Evolutionary conservation across 2,797 vertebrate species (phyloP), one percentile per base, ranked within the genome.

Genomic region (Masticophis lateralis): DNA sequence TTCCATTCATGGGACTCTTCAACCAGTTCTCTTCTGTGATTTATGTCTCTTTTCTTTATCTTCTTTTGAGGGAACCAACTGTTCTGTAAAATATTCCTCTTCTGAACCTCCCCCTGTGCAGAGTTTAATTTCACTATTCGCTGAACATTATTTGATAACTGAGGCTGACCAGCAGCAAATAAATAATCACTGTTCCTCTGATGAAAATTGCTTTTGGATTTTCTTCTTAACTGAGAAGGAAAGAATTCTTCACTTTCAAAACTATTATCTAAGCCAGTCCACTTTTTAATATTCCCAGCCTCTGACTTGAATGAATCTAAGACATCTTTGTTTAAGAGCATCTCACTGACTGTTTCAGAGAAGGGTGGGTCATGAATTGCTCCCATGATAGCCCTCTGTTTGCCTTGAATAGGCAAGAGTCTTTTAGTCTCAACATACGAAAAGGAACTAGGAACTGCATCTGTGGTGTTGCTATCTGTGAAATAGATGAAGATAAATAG

Each of bases 401-500:
- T 98, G 94, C 98, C 98, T 96, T 98, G 99, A 89, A 99, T 95
- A 3, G 99, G 99, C 94, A 98, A 91, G 93, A 99, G 98, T 94
- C 98, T 98, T 5, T 98, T 98, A 0, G 98, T 98, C 97, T 99
- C 99, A 1, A 98, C 97, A 95, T 99, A 98, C 63, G 98, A 97
- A 88, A 98, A 98, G 90, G 98, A 98, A 90, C 98, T 98, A 28
- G 98, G 98, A 94, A 97, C 97, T 60, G 98, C 98, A 94, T 98
- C 98, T 12, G 98, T 98, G 74, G 98, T 98, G 93, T 98, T 98
- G 94, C 98, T 98, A 93, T 99, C 99, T 93, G 99, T 98, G 96
- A 99, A 99, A 97, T 99, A 99, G 43, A 99, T 98, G 96, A 99
- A 99, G 94, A 99, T 98, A 59, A 97, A 98, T 88, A 99, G 96